Evolutionary conservation across 2,888 invertebrate genomes (phyloP).

Genomic region (Pachycephus smyrnensis): DNA sequence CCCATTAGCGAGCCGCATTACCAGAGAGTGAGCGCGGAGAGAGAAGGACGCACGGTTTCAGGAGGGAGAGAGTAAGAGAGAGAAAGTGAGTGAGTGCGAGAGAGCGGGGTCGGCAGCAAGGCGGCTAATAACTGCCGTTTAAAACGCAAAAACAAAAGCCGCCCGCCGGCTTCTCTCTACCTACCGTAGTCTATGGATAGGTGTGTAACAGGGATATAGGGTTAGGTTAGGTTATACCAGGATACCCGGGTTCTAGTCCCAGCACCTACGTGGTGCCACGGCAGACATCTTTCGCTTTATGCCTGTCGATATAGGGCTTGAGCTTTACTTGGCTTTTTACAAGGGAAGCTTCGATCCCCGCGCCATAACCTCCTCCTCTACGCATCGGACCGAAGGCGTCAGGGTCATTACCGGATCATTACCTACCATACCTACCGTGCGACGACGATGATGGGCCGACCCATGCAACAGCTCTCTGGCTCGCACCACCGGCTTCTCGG

Average conservation of each 20-base stretch:
- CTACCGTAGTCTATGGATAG: conserved; percentile 17
- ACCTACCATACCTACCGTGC: conserved; percentile 64
- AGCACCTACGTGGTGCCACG: background rate
- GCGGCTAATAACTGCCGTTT: conserved; percentile 62
- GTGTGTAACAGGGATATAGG: background rate
- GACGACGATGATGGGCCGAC: conserved; percentile 46
- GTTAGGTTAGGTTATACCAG: background rate
- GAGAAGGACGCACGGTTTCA: conserved; percentile 14
- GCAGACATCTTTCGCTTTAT: background rate
- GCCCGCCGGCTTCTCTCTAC: conserved; percentile 17
- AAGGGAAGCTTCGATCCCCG: conserved; percentile 31
- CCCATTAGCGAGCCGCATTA: conserved; percentile 56
- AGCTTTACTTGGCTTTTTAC: background rate
- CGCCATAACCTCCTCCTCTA: conserved; percentile 21
- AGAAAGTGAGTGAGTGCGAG: conserved; percentile 19
- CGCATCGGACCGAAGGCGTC: conserved; percentile 53
- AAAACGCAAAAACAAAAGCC: conserved; percentile 61
- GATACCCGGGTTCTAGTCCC: background rate
- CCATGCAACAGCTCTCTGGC: conserved; percentile 18
- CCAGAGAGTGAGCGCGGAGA: conserved; percentile 26
- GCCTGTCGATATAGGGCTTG: background rate
- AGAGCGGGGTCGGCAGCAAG: conserved; percentile 33
- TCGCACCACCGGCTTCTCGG: conserved; percentile 37
- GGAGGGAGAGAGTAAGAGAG: conserved; percentile 26
- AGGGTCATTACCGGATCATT: conserved; percentile 67